phyloP scores from a whole-genome alignment of 2,888 invertebrate genomes.

The Calameuta idolon region DNA sequence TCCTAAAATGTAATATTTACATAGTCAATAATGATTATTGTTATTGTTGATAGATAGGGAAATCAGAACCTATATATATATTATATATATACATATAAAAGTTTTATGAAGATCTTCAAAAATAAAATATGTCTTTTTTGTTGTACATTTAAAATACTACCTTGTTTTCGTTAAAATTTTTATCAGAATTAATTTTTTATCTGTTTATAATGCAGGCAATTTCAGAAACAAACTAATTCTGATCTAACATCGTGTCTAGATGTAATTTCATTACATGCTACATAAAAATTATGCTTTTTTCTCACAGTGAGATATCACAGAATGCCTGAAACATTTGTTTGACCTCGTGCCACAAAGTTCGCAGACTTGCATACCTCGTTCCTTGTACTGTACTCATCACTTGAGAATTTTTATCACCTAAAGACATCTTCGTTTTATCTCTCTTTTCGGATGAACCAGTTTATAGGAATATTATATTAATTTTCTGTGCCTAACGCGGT shows the following conservation, averaged over 20 bases:
- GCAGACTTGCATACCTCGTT: not conserved
- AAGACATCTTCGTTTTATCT: not conserved
- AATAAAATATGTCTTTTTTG: slow-evolving; percentile 15
- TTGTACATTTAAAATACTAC: not conserved
- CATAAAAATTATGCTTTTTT: not conserved
- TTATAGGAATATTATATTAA: not conserved
- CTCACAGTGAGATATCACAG: slow-evolving; percentile 2
- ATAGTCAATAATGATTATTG: slow-evolving; percentile 24
- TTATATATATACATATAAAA: slow-evolving; percentile 15
- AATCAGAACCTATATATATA: slow-evolving; percentile 25
- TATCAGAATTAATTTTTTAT: not conserved
- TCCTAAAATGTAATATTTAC: slow-evolving; percentile 34
- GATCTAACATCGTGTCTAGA: not conserved
- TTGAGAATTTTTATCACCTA: not conserved
- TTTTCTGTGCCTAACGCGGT: not conserved
- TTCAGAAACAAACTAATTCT: not conserved
- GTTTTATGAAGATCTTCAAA: slow-evolving; percentile 16
- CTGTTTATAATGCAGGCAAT: not conserved
- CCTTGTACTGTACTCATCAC: not conserved
- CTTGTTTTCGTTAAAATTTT: not conserved
- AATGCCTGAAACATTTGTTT: not conserved
- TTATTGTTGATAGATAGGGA: slow-evolving; percentile 37
- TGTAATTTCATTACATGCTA: not conserved
- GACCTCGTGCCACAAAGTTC: slow-evolving; percentile 4
- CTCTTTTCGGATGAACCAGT: not conserved